A percentile compares a stretch with the other conserved stretches of the same genome.
Conservation (phyloP, 2,888 invertebrate species). For the Prenolepis imparis region DNA sequence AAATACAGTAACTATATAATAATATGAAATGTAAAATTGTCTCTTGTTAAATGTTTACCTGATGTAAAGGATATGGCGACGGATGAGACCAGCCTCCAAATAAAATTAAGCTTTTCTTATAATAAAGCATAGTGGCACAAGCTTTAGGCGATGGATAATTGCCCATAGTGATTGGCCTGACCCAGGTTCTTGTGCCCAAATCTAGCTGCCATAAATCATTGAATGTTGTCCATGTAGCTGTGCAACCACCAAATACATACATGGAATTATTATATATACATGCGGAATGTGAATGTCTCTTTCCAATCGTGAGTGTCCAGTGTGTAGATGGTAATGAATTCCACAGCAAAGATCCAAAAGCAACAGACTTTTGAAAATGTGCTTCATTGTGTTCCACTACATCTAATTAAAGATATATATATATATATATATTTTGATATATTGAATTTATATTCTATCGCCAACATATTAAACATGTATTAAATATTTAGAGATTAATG, state of each 20-base stretch:
- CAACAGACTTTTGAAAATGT: constrained; percentile 92
- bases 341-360: constrained; percentile 93
- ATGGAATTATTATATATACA: constrained; percentile 94
- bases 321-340: constrained; percentile 88
- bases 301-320: constrained; percentile 93
- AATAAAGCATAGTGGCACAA: constrained; percentile 96
- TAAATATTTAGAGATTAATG: constrained; percentile 2
- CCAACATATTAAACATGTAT: neutral
- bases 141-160: constrained; percentile 98
- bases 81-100: constrained; percentile 99
- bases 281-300: constrained; percentile 96
- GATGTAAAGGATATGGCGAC: constrained; percentile 93
- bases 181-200: constrained; percentile 94
- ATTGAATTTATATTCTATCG: neutral
- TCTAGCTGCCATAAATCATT: constrained; percentile 99
- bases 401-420: constrained; percentile 87
- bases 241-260: constrained; percentile 99
- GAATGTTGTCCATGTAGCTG: constrained; percentile 97
- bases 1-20: neutral
- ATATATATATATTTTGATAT: neutral
- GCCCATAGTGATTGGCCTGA: constrained; percentile 93
- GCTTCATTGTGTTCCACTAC: constrained; percentile 92
- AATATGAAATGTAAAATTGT: neutral
- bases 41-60: constrained; percentile 86
- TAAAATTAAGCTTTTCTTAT: constrained; percentile 93